A percentile compares a stretch with the other conserved stretches of the same genome.
These are phyloP conservation scores for Malurus leucopterus DNA, from an alignment of 2,797 vertebrate genomes.

Conservation along the genomic window DNA sequence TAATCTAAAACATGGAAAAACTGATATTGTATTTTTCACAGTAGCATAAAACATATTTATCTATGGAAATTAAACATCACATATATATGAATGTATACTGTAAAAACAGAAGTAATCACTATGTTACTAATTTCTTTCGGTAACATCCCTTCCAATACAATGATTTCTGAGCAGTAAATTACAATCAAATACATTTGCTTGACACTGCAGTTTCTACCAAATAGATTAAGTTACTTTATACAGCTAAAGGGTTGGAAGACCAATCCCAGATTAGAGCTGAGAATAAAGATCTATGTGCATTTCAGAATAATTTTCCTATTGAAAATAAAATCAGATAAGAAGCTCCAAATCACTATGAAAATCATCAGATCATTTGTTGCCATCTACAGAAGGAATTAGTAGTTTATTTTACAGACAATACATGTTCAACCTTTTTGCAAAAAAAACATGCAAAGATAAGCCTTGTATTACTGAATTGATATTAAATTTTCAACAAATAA, in stretches of 20 bases:
- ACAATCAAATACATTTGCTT: not conserved
- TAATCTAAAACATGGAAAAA: slow-evolving; percentile 79
- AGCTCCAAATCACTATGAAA: not conserved
- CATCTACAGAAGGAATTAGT: not conserved
- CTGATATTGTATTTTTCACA: slow-evolving; percentile 54
- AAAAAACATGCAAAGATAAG: not conserved
- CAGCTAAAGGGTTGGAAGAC: not conserved
- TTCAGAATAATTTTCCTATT: not conserved
- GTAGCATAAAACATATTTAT: not conserved
- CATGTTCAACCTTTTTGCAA: not conserved
- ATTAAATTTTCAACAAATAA: not conserved
- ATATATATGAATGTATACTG: not conserved
- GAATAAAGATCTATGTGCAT: not conserved
- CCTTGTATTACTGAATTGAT: not conserved
- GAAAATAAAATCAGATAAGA: not conserved
- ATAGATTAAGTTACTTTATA: not conserved
- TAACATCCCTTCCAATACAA: not conserved
- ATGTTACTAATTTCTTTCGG: not conserved
- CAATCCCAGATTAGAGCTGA: not conserved
- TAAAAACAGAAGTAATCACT: not conserved
- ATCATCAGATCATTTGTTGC: not conserved
- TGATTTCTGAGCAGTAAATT: not conserved
- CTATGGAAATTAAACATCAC: not conserved
- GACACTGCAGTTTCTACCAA: not conserved
- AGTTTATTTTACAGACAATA: not conserved